Conservation (phyloP, 2,888 invertebrate genomes). For the Stenolophus ochropezus region DNA sequence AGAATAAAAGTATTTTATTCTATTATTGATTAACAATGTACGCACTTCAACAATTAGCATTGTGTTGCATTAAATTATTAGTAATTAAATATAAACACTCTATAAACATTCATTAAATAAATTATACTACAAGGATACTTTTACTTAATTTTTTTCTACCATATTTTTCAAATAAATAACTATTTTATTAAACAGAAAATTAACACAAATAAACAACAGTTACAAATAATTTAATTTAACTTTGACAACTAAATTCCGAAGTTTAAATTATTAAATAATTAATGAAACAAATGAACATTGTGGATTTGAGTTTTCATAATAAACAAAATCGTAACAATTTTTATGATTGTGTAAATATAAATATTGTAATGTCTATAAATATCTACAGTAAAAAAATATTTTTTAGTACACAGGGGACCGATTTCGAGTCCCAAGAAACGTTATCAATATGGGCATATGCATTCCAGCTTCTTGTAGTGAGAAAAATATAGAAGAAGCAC, state of each 20-base stretch:
- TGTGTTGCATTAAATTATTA: constrained; percentile 25
- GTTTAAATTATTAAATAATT: too few relatives aligned
- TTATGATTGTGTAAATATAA: not conserved
- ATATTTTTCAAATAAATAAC: too few relatives aligned
- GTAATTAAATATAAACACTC: not conserved
- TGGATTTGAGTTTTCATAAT: too few relatives aligned
- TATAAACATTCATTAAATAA: not conserved
- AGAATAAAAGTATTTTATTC: too few relatives aligned
- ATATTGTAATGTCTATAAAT: too few relatives aligned
- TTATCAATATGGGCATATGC: constrained; percentile 70
- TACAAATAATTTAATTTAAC: too few relatives aligned
- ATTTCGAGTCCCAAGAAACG: constrained; percentile 68
- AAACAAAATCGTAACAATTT: too few relatives aligned
- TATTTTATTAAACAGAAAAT: too few relatives aligned
- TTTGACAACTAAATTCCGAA: too few relatives aligned
- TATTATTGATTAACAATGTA: constrained; percentile 54
- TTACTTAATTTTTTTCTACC: not conserved
- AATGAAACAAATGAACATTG: too few relatives aligned
- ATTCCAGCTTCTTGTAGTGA: constrained; percentile 70
- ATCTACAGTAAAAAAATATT: too few relatives aligned
- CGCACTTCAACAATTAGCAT: constrained; percentile 51
- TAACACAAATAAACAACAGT: too few relatives aligned
- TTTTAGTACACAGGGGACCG: constrained; percentile 65
- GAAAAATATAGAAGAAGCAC: constrained; percentile 67
- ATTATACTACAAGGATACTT: not conserved